Evolutionary conservation across 2,113 vertebrate species (phyloP).

Genomic region (Heterotilapia buettikoferi): DNA sequence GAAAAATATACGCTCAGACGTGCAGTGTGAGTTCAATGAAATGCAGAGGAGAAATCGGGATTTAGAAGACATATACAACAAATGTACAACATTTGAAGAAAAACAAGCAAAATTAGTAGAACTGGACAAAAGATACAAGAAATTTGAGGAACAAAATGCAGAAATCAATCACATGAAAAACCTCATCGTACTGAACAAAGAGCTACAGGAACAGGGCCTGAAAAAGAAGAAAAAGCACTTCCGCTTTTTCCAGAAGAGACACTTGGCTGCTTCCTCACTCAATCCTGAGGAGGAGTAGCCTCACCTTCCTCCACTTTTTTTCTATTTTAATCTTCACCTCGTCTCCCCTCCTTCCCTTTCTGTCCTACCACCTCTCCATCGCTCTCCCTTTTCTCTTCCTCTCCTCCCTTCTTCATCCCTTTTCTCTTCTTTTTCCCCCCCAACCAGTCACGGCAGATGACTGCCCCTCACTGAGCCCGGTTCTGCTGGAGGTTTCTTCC

Average conservation of each 20-base stretch:
- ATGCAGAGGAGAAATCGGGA: neutral
- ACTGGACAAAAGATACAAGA: neutral
- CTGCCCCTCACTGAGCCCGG: neutral
- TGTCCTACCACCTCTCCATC: neutral
- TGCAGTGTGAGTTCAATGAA: neutral
- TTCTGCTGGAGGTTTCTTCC: neutral
- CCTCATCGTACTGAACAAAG: neutral
- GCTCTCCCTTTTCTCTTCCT: neutral
- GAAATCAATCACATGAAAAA: neutral
- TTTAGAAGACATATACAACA: neutral
- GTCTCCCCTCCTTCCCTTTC: neutral
- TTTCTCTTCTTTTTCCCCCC: fast-evolving
- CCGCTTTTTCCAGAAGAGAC: neutral
- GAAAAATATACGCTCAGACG: neutral
- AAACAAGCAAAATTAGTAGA: neutral
- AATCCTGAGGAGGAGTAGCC: neutral
- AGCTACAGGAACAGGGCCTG: neutral
- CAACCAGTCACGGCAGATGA: neutral
- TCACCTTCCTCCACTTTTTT: neutral
- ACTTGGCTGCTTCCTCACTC: neutral
- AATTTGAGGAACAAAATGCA: neutral
- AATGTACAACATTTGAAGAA: neutral
- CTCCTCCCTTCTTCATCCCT: neutral
- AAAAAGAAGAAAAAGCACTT: neutral
- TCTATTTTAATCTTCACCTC: neutral